Base-by-base conservation (phyloP, 1,140 invertebrate species). In the Pseudachorutes palmiensis region DNA sequence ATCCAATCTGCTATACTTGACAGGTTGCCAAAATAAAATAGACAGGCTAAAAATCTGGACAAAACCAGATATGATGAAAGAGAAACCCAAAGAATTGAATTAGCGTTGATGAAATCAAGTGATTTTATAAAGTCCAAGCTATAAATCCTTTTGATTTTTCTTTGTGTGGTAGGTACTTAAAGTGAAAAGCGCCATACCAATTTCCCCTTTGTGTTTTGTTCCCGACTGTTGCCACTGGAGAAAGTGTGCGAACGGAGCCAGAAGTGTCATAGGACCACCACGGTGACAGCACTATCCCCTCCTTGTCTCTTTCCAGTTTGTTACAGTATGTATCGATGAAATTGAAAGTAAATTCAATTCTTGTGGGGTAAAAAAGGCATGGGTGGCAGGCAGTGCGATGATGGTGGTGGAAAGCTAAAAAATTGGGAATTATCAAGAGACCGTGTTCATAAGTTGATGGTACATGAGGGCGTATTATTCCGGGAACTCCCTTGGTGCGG, bases 271-370 rank as follows among this genome's bases (percentile, higher is more conserved):
- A 55, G 24, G 51, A 55, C 51, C 51, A 55, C 51, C 51, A 26
- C 51, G 5, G 51, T 19, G 12, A n/a, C n/a, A n/a, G n/a, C n/a
- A n/a, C n/a, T n/a, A n/a, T n/a, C n/a, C n/a, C n/a, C n/a, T 12
- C 51, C 24, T 55, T 55, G 12, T 22, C 12, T 22, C 51, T 22
- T 24, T 55, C 51, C 14, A 14, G 12, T 55, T 12, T 22, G 5
- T 22, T 26, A 14, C 51, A 5, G 24, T 26, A 19, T 55, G 51
- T 55, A 55, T 55, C 51, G 51, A 55, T 55, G 51, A 55, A 55
- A 55, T 55, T 55, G 51, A 55, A 55, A 55, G 24, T 55, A 55
- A 55, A 55, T 55, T 55, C 51, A 55, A 55, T 55, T 55, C 51
- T 55, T 12, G 51, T 5, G 24, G 51, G 19, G 19, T 41, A 55